Evolutionary conservation across 2,888 invertebrate species (phyloP), one percentile per base, ranked within the genome.

Genomic region (Lagria hirta): DNA sequence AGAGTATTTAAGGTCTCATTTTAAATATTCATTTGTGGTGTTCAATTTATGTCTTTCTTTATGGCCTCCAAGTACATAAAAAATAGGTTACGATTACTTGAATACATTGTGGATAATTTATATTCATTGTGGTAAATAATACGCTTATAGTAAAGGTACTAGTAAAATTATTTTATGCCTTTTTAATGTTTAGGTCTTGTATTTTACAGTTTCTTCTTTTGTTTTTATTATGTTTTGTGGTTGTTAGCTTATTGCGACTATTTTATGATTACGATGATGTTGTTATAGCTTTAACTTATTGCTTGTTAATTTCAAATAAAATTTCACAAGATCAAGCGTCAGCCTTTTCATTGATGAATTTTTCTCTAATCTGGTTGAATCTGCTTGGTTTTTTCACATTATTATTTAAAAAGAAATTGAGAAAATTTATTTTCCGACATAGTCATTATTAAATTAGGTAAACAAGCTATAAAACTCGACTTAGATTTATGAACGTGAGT

Each of bases 41-140:
- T 52, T 50, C 57, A 49, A 58, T 59, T 61, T 59, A 61, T 58
- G 59, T 52, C 47, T 51, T 51, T 49, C 55, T 58, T 61, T 60
- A 61, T 54, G 61, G 52, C 44, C 48, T 56, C 49, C 58, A 55
- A 57, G 49, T 58, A 51, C 60, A 57, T 58, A 57, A 61, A 62
- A 62, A 55, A 57, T 56, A 55, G 57, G 59, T 62, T 62, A 62
- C 57, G 55, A 57, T 55, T 55, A 52, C 52, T 55, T 41, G 49
- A 48, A 52, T 60, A 62, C 62, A 58, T 52, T 60, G 60, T 60
- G 55, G 55, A 53, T 53, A 57, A 58, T 55, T 58, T 54, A 58
- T 51, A 48, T 50, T 50, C 52, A 46, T 47, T 50, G 54, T 50
- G 49, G 49, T 48, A 40, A 48, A 38, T 43, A 51, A 51, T 44